Evolutionary conservation across 2,797 vertebrate species (phyloP), one percentile per base, ranked within the genome.

Genomic region (Siniperca obscura): DNA sequence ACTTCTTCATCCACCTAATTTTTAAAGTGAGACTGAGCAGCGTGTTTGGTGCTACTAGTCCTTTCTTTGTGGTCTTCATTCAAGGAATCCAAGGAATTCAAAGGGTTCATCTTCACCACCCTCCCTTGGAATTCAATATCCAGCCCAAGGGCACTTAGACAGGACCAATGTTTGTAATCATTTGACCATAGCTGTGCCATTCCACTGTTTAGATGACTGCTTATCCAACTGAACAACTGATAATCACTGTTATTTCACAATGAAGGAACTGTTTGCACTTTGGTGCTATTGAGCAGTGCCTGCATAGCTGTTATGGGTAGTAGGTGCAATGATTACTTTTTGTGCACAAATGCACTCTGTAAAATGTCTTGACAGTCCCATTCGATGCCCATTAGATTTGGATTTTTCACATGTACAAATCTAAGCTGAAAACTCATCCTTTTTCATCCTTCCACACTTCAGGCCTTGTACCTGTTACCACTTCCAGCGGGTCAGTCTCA

Each of bases 1-100:
- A 46, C 70, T 46, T 83, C 59, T 75, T 42, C 38, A 34, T 72
- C 64, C 44, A 69, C 44, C n/a, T 55, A 11, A 10, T 57, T 71
- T 62, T 73, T 64, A 73, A 12, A 66, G 34, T 2, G 8, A 71
- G 53, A 57, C 52, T n/a, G 34, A 66, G 21, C 9, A 48, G 48
- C 48, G 40, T 67, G 38, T 55, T 46, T n/a, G 40, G 40, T 71
- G 72, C 36, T 22, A 60, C 12, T 5, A n/a, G 21, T 59, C 38
- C n/a, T 52, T 27, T 70, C 17, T 56, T 62, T 70, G 10, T 53
- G 10, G 27, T 36, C 38, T 61, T 36, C 40, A 30, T 30, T 79
- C 2, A 65, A 55, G 19, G 16, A 64, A 36, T 36, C 38, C 5
- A 46, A 76, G 52, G 27, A 67, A 64, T 62, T 53, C 46, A 62